Percentiles rank a stretch among this genome's conserved stretches.
Evolutionary conservation across 1,140 invertebrate genomes (phyloP).

Genomic region (Campoletis sonorensis): DNA sequence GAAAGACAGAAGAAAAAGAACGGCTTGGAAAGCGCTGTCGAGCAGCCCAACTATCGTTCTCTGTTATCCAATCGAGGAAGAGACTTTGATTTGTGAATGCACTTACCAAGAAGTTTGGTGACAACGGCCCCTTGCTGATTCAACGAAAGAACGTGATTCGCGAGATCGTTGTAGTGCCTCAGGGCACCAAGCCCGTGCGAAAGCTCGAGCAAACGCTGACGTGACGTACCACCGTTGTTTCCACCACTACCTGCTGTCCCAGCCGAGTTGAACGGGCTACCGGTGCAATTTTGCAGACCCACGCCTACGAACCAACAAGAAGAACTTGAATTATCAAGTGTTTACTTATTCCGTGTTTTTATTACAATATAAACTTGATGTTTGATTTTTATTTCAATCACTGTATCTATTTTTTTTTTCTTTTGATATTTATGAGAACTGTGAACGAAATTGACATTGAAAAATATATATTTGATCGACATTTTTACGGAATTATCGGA

Average conservation of each 20-base stretch:
- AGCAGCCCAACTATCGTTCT: neutral
- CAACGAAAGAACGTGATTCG: slow-evolving; percentile 81
- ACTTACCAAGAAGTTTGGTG: slow-evolving; percentile 82
- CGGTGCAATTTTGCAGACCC: slow-evolving; percentile 69
- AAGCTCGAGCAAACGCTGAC: slow-evolving; percentile 80
- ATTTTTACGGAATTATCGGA: too few relatives aligned
- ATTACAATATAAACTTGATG: too few relatives aligned
- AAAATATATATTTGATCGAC: too few relatives aligned
- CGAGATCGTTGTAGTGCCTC: slow-evolving; percentile 83
- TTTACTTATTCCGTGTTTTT: neutral
- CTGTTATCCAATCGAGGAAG: neutral
- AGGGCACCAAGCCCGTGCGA: slow-evolving; percentile 80
- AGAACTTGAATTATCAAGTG: neutral
- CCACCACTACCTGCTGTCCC: slow-evolving; percentile 58
- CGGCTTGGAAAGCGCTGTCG: neutral
- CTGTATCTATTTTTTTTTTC: too few relatives aligned
- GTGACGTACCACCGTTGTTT: slow-evolving; percentile 67
- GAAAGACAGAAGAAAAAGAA: neutral
- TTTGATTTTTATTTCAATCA: too few relatives aligned
- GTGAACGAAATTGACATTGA: too few relatives aligned
- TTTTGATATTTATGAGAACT: too few relatives aligned
- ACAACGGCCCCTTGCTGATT: slow-evolving; percentile 84
- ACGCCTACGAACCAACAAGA: slow-evolving; percentile 60
- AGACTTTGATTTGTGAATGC: slow-evolving; percentile 42
- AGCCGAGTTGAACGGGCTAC: slow-evolving; percentile 66